Conservation (phyloP, 2,888 invertebrate species). For the Steinernema hermaphroditum region DNA sequence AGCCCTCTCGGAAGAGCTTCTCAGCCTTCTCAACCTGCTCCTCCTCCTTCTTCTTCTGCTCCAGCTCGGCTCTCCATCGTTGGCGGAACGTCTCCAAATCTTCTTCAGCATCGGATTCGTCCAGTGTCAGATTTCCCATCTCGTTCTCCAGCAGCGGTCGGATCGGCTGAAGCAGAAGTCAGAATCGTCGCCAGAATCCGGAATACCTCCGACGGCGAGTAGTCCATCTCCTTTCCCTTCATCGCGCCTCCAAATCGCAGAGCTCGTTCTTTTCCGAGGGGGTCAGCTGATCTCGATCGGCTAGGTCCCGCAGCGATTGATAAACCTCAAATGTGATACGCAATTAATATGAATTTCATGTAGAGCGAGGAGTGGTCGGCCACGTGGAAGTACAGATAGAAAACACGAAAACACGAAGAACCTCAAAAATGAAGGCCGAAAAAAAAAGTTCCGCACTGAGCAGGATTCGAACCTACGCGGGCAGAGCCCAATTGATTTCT, state of each 20-base stretch:
- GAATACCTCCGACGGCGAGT: slow-evolving; percentile 4
- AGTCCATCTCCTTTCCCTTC: background rate
- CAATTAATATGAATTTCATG: too few relatives aligned
- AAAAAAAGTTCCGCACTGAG: slow-evolving; percentile 49
- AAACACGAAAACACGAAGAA: too few relatives aligned
- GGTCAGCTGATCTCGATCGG: background rate
- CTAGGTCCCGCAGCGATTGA: background rate
- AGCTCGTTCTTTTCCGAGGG: background rate
- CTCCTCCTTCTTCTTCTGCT: slow-evolving; percentile 13
- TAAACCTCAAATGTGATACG: background rate
- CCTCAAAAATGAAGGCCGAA: too few relatives aligned
- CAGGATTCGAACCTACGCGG: slow-evolving; percentile 63
- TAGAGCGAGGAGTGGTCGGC: too few relatives aligned
- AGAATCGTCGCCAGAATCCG: background rate
- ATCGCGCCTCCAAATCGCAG: background rate
- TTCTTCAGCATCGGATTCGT: background rate
- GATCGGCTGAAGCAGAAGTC: background rate
- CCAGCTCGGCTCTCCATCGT: background rate
- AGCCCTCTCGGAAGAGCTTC: slow-evolving; percentile 4
- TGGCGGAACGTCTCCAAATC: slow-evolving; percentile 3
- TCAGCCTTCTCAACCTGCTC: slow-evolving; percentile 13
- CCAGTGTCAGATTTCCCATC: background rate
- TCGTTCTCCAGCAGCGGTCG: slow-evolving; percentile 5
- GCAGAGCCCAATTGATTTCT: slow-evolving; percentile 61
- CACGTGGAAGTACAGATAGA: too few relatives aligned